These are phyloP conservation scores for Ctenodactylus gundi DNA, from an alignment of 2,113 vertebrate species.

Conservation along the genomic window DNA sequence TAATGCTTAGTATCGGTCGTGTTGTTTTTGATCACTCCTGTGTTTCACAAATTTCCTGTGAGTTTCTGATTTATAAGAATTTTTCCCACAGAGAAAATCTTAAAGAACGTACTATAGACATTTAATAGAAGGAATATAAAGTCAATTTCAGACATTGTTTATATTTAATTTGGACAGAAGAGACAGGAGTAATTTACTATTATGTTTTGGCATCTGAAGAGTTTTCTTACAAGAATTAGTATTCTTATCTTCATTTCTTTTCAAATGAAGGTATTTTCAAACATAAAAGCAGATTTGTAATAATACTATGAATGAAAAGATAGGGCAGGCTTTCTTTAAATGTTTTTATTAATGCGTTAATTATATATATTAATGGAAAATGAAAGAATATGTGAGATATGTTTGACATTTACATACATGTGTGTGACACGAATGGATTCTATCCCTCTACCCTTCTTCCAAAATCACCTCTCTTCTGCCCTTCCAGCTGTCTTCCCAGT, in stretches of 20 bases:
- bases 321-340: neutral
- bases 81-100: neutral
- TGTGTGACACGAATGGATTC: no score
- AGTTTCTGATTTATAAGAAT: neutral
- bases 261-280: neutral
- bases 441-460: neutral
- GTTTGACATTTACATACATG: neutral
- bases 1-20: neutral
- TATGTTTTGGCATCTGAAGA: neutral
- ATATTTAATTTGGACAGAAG: neutral
- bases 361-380: neutral
- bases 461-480: no score
- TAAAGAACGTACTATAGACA: neutral
- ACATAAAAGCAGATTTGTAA: neutral
- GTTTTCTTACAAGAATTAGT: neutral
- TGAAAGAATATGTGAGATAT: no score
- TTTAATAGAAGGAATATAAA: neutral
- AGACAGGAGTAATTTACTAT: neutral
- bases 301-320: neutral
- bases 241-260: neutral
- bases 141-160: neutral
- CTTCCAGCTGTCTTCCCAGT: neutral
- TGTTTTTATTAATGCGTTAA: neutral
- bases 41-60: neutral
- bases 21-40: neutral